Evolutionary conservation across 92 coral and sea anemone genomes (phyloP), one percentile per base, ranked within the genome.

Genomic region (Umimayanthus chanpuru): DNA sequence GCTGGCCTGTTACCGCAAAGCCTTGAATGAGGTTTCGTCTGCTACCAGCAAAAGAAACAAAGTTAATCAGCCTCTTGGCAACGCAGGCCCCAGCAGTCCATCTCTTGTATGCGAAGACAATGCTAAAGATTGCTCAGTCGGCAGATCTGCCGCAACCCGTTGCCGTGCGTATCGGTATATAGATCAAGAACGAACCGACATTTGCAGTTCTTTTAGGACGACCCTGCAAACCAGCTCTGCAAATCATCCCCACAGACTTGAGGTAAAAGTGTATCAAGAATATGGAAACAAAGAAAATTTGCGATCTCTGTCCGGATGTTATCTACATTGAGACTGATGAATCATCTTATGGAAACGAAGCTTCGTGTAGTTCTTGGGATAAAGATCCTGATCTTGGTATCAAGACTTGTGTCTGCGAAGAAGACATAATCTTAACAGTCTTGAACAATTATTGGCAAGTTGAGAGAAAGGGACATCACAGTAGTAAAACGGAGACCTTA

Each of bases 11-110:
- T 83, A 83, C 61, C 76, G 64, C 36, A 70, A 68, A 3, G 78
- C 78, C 64, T 14, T 83, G 78, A 70, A 83, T 25, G 87, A 83
- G n/a, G 78, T 44, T 28, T 83, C 87, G n/a, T 83, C 87, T 28
- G 65, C 55, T 26, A 58, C 28, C 6, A 83, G 87, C 36, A 78
- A 67, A 68, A 73, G 26, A 44, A 83, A 83, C 87, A 10, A 23
- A 15, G 28, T 40, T 12, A 32, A 49, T 32, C 68, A 44, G 23
- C 44, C 36, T 83, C 65, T 71, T 73, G 78, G 71, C 2, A 30
- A 73, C 14, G 28, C 15, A 8, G 43, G 61, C 23, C 47, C 87
- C 65, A 29, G 56, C n/a, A 70, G 87, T 7, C 78, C 65, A 6
- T 83, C 66, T 44, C 0, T 9, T 6, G 40, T 14, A 26, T 28